A percentile compares a stretch with the other conserved stretches of the same genome.
These are phyloP conservation scores for Polypterus senegalus DNA, from an alignment of 2,113 vertebrate genomes.

Conservation along the genomic window DNA sequence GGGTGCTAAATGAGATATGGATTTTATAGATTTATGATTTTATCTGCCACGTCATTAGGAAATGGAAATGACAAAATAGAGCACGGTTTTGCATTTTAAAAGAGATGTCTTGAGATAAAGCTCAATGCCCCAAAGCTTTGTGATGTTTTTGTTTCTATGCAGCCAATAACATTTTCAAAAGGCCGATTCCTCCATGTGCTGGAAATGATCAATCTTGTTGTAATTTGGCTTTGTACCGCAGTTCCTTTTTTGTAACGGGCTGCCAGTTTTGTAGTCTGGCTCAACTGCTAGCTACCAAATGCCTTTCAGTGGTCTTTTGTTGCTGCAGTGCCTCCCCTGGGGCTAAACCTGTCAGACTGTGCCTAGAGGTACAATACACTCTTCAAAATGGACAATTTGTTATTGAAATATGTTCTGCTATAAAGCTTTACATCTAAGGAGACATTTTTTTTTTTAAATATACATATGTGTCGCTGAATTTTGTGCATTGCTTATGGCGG, in stretches of 20 bases:
- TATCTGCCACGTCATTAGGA: constrained; percentile 16
- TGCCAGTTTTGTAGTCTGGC: constrained; percentile 30
- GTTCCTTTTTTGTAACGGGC: constrained; percentile 28
- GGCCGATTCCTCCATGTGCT: constrained; percentile 29
- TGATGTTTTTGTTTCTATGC: constrained; percentile 29
- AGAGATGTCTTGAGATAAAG: constrained; percentile 29
- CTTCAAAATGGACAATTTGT: constrained; percentile 34
- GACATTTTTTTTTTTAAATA: too few species aligned
- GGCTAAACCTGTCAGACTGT: constrained; percentile 31
- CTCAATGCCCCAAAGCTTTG: constrained; percentile 18
- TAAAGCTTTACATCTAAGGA: not conserved
- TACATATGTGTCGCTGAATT: too few species aligned
- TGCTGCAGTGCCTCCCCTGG: constrained; percentile 25
- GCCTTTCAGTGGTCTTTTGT: constrained; percentile 45
- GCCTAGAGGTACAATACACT: constrained; percentile 30
- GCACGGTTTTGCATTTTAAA: constrained; percentile 42
- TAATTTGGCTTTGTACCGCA: constrained; percentile 32
- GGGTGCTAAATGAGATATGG: not conserved
- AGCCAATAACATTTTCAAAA: constrained; percentile 33
- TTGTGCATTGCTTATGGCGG: too few species aligned
- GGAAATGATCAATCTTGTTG: constrained; percentile 54
- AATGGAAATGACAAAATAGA: constrained; percentile 33
- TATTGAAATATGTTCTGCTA: constrained; percentile 27
- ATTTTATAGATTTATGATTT: constrained; percentile 10
- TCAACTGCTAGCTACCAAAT: constrained; percentile 27